These are phyloP conservation scores for Anguilla japonica DNA, from an alignment of 2,113 vertebrate species.

Conservation along the genomic window DNA sequence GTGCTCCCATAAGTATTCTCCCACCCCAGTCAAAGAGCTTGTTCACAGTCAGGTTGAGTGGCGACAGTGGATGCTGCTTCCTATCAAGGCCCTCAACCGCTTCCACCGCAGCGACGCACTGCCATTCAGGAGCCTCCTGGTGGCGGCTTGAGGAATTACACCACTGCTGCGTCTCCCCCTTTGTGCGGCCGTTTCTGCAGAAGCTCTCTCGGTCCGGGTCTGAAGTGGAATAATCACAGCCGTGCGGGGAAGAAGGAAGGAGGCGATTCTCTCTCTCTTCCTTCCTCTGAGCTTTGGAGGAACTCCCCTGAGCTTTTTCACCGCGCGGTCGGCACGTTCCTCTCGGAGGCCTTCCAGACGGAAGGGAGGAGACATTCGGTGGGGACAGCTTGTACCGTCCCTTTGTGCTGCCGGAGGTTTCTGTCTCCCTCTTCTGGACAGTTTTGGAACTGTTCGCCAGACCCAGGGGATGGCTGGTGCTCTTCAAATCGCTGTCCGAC, in stretches of 20 bases:
- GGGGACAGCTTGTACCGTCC: not conserved
- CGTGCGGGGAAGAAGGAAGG: too few relatives aligned
- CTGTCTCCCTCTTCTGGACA: conserved; percentile 28
- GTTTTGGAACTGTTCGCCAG: not conserved
- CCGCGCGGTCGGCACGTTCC: not conserved
- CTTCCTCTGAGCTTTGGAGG: not conserved
- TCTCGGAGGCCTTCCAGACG: not conserved
- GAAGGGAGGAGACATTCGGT: not conserved
- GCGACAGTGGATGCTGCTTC: conserved; percentile 52
- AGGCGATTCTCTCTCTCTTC: not conserved
- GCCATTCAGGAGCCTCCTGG: conserved; percentile 14
- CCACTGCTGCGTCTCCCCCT: not conserved
- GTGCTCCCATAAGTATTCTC: conserved; percentile 60
- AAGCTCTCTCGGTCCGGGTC: not conserved
- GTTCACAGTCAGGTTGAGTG: conserved; percentile 62
- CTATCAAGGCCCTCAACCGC: conserved; percentile 39
- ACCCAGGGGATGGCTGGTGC: not conserved
- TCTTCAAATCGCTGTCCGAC: not conserved
- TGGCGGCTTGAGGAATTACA: conserved; percentile 19
- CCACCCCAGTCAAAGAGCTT: conserved; percentile 72
- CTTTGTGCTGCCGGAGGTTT: not conserved
- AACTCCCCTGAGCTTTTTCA: not conserved
- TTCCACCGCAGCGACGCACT: conserved; percentile 35
- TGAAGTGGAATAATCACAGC: not conserved
- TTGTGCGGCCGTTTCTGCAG: not conserved